Conservation (phyloP, 2,888 invertebrate genomes). For the Platycheirus albimanus region DNA sequence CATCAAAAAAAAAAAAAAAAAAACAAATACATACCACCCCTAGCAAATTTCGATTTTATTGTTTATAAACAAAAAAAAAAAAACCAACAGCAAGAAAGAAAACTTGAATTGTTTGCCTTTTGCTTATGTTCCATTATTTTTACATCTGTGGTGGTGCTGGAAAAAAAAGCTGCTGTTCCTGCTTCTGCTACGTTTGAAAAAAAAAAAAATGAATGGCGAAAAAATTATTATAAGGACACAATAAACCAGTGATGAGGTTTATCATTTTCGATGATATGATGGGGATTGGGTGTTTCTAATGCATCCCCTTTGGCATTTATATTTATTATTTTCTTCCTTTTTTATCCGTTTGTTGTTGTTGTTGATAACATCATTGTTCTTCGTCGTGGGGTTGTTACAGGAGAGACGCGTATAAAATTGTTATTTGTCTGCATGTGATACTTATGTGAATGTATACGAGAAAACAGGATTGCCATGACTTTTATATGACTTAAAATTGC, state of each 20-base stretch:
- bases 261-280: constrained; percentile 26
- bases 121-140: constrained; percentile 64
- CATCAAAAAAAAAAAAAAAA: too few species aligned
- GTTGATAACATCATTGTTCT: constrained; percentile 21
- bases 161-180: neutral
- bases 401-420: neutral
- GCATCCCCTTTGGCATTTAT: constrained; percentile 19
- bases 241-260: constrained; percentile 42
- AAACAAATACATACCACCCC: constrained; percentile 22
- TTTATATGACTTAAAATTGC: too few species aligned
- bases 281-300: constrained; percentile 40
- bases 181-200: too few species aligned
- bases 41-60: constrained; percentile 16
- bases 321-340: constrained; percentile 5
- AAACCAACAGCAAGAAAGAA: too few species aligned
- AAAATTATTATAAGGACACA: constrained; percentile 33
- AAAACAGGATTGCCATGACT: neutral
- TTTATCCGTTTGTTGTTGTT: neutral
- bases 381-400: neutral
- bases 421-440: constrained; percentile 2
- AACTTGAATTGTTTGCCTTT: constrained; percentile 57
- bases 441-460: neutral
- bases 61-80: constrained; percentile 16
- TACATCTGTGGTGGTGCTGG: constrained; percentile 39
- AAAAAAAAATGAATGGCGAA: constrained; percentile 9